A percentile compares a stretch with the other conserved stretches of the same genome.
Evolutionary conservation across 2,113 vertebrate species (phyloP).

Genomic region (Antechinus stuartii): DNA sequence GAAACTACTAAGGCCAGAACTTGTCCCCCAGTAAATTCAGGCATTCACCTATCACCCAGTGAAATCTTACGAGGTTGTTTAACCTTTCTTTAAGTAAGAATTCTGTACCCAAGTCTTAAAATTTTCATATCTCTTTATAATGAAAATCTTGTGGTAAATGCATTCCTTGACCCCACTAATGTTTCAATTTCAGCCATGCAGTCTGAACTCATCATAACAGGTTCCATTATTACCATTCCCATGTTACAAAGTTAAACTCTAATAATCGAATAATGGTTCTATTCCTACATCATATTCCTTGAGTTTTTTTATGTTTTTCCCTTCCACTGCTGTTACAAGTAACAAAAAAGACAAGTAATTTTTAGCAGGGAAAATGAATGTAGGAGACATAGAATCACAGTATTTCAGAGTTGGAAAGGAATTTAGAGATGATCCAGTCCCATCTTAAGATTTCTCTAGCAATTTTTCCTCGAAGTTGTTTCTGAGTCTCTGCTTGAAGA

Average conservation of each 20-base stretch:
- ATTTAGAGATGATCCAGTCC: background rate
- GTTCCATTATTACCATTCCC: background rate
- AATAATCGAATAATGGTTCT: background rate
- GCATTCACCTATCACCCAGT: background rate
- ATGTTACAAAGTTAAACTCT: background rate
- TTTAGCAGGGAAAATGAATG: background rate
- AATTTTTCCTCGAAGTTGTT: background rate
- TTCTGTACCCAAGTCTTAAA: background rate
- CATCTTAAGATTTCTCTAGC: background rate
- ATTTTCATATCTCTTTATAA: background rate
- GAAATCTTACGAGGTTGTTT: background rate
- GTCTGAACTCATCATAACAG: background rate
- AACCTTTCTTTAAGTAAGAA: background rate
- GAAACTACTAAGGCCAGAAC: background rate
- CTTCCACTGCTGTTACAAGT: background rate
- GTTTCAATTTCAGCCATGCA: background rate
- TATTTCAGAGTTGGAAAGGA: background rate
- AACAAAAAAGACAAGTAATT: background rate
- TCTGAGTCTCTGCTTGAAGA: background rate
- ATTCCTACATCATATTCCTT: background rate
- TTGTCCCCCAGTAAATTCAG: background rate
- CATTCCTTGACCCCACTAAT: background rate
- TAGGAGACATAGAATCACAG: background rate
- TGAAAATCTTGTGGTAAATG: conserved; percentile 12
- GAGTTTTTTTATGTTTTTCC: background rate